These are phyloP conservation scores for Vanessa atalanta DNA, from an alignment of 1,140 invertebrate species.

Conservation along the genomic window DNA sequence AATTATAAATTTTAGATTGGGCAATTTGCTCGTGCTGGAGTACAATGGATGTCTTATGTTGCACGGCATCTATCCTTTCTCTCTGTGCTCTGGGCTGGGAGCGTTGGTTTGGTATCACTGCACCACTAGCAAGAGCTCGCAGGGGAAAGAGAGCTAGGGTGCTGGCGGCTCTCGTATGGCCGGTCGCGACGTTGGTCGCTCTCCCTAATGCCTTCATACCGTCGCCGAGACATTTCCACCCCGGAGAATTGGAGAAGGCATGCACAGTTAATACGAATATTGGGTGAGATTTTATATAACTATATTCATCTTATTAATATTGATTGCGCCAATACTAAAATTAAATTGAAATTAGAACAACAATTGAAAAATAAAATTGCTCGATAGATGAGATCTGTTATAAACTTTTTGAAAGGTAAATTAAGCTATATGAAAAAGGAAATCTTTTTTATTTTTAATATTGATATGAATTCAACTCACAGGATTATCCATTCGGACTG, in stretches of 20 bases:
- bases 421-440: too few species aligned
- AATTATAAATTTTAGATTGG: conserved; percentile 71
- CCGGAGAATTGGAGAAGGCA: conserved; percentile 64
- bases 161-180: conserved; percentile 56
- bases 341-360: too few species aligned
- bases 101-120: conserved; percentile 83
- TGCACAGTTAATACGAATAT: conserved; percentile 83
- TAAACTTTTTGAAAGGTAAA: too few species aligned
- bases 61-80: conserved; percentile 84
- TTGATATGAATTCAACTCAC: too few species aligned
- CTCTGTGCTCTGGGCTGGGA: conserved; percentile 84
- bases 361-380: too few species aligned
- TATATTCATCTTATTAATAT: too few species aligned
- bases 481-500: too few species aligned
- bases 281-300: conserved; percentile 58
- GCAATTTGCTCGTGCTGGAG: conserved; percentile 83
- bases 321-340: too few species aligned
- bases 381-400: too few species aligned
- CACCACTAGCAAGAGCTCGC: conserved; percentile 68
- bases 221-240: conserved; percentile 52
- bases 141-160: conserved; percentile 49
- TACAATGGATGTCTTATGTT: conserved; percentile 83
- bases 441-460: too few species aligned
- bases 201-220: conserved; percentile 65
- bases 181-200: conserved; percentile 73